phyloP scores from a whole-genome alignment of 2,888 invertebrate species.

The Yponomeuta evonymella region DNA sequence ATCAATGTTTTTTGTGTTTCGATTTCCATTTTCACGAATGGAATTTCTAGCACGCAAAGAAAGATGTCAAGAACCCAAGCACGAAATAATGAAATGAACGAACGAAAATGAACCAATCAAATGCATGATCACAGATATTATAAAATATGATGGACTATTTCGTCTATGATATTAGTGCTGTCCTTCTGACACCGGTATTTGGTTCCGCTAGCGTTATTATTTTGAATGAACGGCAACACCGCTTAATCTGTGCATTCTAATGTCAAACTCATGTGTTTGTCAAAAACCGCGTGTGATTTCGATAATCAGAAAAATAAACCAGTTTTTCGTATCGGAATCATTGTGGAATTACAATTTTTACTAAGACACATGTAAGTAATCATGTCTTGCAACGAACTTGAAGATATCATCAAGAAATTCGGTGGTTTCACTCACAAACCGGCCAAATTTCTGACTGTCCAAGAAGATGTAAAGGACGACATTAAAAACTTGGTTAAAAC shows the following conservation, averaged over 20 bases:
- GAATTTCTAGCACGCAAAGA: neutral
- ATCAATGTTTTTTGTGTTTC: neutral
- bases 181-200: neutral
- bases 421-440: conserved; percentile 56
- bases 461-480: conserved; percentile 69
- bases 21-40: neutral
- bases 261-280: conserved; percentile 1
- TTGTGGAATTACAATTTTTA: neutral
- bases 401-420: conserved; percentile 50
- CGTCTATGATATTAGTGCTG: neutral
- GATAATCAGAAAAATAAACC: neutral
- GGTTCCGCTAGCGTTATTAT: neutral
- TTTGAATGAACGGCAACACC: neutral
- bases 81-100: neutral
- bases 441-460: conserved; percentile 69
- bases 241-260: neutral
- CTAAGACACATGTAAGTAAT: neutral
- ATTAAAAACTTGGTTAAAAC: conserved; percentile 79
- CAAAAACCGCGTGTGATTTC: conserved; percentile 5
- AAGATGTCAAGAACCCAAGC: no score
- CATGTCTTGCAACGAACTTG: conserved; percentile 33
- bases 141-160: neutral
- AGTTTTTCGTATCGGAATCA: neutral
- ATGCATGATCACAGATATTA: neutral
- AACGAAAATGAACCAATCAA: neutral